These are phyloP conservation scores for Auanema freiburgensis DNA, from an alignment of 2,888 invertebrate species.

Conservation along the genomic window DNA sequence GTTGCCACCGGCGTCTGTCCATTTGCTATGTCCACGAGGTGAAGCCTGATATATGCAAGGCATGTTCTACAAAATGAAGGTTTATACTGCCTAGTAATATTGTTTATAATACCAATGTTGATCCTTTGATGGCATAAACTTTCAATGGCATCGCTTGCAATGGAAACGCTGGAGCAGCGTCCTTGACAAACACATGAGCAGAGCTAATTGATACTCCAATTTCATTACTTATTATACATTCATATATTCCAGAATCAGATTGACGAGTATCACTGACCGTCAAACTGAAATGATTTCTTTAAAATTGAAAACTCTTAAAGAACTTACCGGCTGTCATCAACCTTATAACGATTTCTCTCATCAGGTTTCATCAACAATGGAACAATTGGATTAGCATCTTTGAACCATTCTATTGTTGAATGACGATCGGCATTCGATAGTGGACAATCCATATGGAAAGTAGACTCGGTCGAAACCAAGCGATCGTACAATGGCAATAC, in stretches of 20 bases:
- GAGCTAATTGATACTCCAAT: constrained; percentile 41
- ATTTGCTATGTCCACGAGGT: constrained; percentile 46
- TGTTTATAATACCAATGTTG: constrained; percentile 36
- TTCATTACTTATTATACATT: constrained; percentile 45
- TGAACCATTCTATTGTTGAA: constrained; percentile 45
- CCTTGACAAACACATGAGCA: constrained; percentile 44
- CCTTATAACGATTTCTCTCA: constrained; percentile 44
- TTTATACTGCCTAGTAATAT: neutral
- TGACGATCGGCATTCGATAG: constrained; percentile 36
- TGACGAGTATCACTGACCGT: constrained; percentile 25
- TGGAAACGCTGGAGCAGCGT: constrained; percentile 53
- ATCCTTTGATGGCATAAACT: constrained; percentile 51
- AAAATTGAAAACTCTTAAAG: neutral
- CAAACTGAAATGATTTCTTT: constrained; percentile 27
- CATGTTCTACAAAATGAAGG: constrained; percentile 29
- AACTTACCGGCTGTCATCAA: constrained; percentile 37
- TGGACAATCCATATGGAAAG: constrained; percentile 45
- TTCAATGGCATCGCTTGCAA: constrained; percentile 51
- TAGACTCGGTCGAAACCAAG: constrained; percentile 40
- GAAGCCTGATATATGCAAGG: constrained; percentile 58
- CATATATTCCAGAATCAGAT: constrained; percentile 53
- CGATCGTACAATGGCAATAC: constrained; percentile 46
- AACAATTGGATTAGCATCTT: constrained; percentile 43
- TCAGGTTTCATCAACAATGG: constrained; percentile 50
- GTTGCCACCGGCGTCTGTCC: constrained; percentile 46